Evolutionary conservation across 2,888 invertebrate species (phyloP), one percentile per base, ranked within the genome.

Genomic region (Blastobasis lacticolella): DNA sequence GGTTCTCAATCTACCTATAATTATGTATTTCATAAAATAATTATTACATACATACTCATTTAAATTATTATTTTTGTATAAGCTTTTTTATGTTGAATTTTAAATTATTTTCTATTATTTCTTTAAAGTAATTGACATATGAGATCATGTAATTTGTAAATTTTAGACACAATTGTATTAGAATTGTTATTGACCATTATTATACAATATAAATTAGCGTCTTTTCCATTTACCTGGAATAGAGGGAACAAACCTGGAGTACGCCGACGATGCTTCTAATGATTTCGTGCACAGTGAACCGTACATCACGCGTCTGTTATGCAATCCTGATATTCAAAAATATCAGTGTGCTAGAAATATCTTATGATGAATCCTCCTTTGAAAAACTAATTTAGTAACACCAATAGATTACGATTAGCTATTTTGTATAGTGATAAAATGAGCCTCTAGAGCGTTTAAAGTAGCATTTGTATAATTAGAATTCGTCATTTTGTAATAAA

Each of bases 381-480:
- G 64, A 64, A 67, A 64, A 60, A 67, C 62, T 75, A 71, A 75
- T 73, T 72, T 75, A 71, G 75, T 73, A 73, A 86, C 84, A 86
- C 83, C 86, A 84, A 85, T 86, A 85, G 81, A 67, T 75, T 73
- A 81, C 65, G 65, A 67, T 69, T 80, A 82, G 77, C 69, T 76
- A 66, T 70, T 59, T 23, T 23, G 23, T 42, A 70, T 82, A 85
- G 78, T 68, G 57, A 66, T 81, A 80, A 80, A 68, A 66, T 67
- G 71, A 76, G 69, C 69, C 75, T 71, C 70, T 82, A 81, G 78
- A 67, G 76, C 72, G 78, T 83, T 83, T 63, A 73, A 72, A 67
- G 76, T 86, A 86, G 85, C 81, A 78, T 86, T 86, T 85, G 79
- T 85, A 84, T 75, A 73, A 78, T 77, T 82, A 85, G 79, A 78